phyloP scores from a whole-genome alignment of 2,888 invertebrate genomes.

The Mythimna pallens region DNA sequence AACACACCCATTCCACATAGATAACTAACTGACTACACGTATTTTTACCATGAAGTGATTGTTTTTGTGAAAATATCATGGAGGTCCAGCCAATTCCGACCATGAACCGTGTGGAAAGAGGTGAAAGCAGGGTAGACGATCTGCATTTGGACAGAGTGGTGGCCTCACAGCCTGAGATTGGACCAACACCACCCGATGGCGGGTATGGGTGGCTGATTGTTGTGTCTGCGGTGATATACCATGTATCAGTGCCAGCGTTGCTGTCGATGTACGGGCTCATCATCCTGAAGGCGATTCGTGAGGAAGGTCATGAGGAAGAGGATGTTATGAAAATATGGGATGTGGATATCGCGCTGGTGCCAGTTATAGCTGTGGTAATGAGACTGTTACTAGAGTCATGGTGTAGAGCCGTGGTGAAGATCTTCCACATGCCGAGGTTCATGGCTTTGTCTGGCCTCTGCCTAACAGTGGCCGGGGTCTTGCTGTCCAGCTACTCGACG shows the following conservation, averaged over 20 bases:
- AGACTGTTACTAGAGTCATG: constrained; percentile 91
- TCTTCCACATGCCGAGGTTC: constrained; percentile 91
- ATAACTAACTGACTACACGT: constrained; percentile 79
- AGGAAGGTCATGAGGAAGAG: constrained; percentile 84
- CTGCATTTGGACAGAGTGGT: constrained; percentile 91
- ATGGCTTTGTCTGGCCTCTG: constrained; percentile 91
- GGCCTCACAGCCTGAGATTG: constrained; percentile 92
- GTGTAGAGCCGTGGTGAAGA: constrained; percentile 89
- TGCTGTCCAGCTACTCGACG: constrained; percentile 88
- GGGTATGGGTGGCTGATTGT: constrained; percentile 93
- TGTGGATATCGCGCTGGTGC: constrained; percentile 90
- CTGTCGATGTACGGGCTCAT: constrained; percentile 90
- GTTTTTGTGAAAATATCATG: constrained; percentile 81
- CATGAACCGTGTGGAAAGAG: constrained; percentile 67
- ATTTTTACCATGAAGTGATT: constrained; percentile 82
- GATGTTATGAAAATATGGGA: constrained; percentile 89
- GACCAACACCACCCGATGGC: constrained; percentile 92
- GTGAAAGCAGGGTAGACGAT: constrained; percentile 77
- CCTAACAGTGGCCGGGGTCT: constrained; percentile 90
- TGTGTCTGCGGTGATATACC: constrained; percentile 90
- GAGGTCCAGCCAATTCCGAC: constrained; percentile 73
- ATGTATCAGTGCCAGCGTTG: constrained; percentile 91
- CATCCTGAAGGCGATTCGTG: constrained; percentile 87
- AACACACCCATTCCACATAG: constrained; percentile 82
- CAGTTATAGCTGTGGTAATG: constrained; percentile 91